Evolutionary conservation across 2,888 invertebrate species (phyloP), one percentile per base, ranked within the genome.

Genomic region (Lumbricus terrestris): DNA sequence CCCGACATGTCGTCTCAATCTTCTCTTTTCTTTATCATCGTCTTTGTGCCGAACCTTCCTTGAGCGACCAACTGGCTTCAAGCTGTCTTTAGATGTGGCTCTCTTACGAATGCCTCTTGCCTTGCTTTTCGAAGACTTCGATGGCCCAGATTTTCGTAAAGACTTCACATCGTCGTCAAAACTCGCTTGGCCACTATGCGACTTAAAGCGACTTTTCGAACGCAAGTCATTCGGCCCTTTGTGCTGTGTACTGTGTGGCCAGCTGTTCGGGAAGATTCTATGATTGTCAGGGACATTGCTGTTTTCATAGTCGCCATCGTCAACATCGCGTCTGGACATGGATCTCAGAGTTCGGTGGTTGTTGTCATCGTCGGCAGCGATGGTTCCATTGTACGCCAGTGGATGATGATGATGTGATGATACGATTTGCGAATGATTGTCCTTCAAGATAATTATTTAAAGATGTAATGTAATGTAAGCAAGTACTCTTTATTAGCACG

Each of bases 1-100:
- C 18, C 95, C 95, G 88, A 95, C 94, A 93, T 95, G 95, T 88
- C 94, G 91, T 90, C 91, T 92, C 40, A 35, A 16, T 69, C 92
- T 91, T 29, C n/a, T 34, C n/a, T 38, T 42, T 42, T 34, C 37
- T 40, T 18, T 23, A 34, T 6, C 40, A 20, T 29, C 37, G 6
- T 47, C 38, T 18, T 37, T 40, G 42, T 33, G 18, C 23, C n/a
- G 37, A 88, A 37, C 18, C 20, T 23, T 34, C n/a, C n/a, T n/a
- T n/a, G n/a, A n/a, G n/a, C n/a, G n/a, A n/a, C n/a, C n/a, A n/a
- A n/a, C n/a, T n/a, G n/a, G n/a, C 23, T 88, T 88, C 8, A 15
- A 35, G 20, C 37, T 15, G 20, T 88, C 18, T 38, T 29, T 88
- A 88, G 11, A 37, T 11, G 23, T 34, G 23, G 37, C 88, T 88